Conservation (phyloP, 2,888 invertebrate species). For the Cheilosia grossa region DNA sequence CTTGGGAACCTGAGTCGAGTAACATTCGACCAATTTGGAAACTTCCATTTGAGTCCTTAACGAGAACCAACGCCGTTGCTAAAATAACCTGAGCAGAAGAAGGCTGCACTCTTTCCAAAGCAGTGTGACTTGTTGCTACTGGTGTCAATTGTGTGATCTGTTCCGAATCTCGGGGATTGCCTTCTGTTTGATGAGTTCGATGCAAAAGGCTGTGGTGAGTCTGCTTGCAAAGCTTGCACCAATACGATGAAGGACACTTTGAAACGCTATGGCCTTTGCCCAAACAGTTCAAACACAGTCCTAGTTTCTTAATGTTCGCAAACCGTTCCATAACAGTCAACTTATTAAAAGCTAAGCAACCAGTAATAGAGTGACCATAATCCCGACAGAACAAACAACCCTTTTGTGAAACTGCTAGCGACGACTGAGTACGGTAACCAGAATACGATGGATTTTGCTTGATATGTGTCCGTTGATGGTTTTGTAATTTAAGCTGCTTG, state of each 20-base stretch:
- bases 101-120: not conserved
- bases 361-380: too few species aligned
- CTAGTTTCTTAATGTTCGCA: too few species aligned
- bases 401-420: not conserved
- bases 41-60: slow-evolving; percentile 44
- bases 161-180: not conserved
- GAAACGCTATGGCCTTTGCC: slow-evolving; percentile 8
- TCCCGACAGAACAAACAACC: not conserved
- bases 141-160: not conserved
- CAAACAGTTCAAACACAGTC: slow-evolving; percentile 34
- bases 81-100: slow-evolving; percentile 34
- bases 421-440: slow-evolving; percentile 1
- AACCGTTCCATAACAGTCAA: too few species aligned
- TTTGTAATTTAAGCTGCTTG: not conserved
- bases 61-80: slow-evolving; percentile 67
- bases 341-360: too few species aligned
- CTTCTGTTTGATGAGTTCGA: not conserved
- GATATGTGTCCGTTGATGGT: not conserved
- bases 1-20: slow-evolving; percentile 17
- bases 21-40: slow-evolving; percentile 57
- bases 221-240: slow-evolving; percentile 10
- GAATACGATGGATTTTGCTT: not conserved
- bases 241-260: slow-evolving; percentile 6
- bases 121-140: not conserved
- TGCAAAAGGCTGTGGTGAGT: slow-evolving; percentile 30